Base-by-base conservation (phyloP, 37 sponge, comb jelly and placozoan species). In the Beroe ovata region DNA sequence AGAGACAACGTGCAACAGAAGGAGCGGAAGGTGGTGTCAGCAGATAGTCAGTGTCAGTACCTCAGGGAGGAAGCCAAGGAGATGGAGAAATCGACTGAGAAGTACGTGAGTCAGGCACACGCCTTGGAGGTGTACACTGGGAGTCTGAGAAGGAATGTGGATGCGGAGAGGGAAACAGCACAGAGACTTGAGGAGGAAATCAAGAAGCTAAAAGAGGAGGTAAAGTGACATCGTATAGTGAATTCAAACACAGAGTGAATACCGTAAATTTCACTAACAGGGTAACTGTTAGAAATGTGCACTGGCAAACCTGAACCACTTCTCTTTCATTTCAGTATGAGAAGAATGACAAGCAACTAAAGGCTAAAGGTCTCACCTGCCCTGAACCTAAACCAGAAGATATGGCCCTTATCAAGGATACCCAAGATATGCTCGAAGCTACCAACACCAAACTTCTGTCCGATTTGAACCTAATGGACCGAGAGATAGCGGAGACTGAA, bases 401-500 rank as follows among this genome's bases (percentile, higher is more conserved):
- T 29, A 39, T 77, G 84, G 84, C 26, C 20, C 84, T 77, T 0
- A 77, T 77, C 22, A 77, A 77, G 84, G 84, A 77, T 21, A 77
- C 84, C 41, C 39, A 77, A 77, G 84, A 77, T 6, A 33, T 77
- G 41, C 47, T 77, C 16, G 84, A 77, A 40, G 41, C 84, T 1
- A 77, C 84, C 23, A 77, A 77, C n/a, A 35, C 84, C 54, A 38
- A 77, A 40, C 84, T 77, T 19, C 23, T 77, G 4, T 77, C 84
- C n/a, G 84, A 77, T 37, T 28, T 77, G 22, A 77, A 30, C 26
- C 84, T 42, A 23, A 26, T 41, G 23, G 84, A 77, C 28, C 3
- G 54, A 25, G 84, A 77, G 38, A 39, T 77, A 11, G 42, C 84
- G 0, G 54, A 42, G n/a, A 42, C 39, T 25, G 54, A 77, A 77